These are phyloP conservation scores for Beroe forskalii DNA, from an alignment of 37 sponge, comb jelly and placozoan genomes.

Conservation along the genomic window DNA sequence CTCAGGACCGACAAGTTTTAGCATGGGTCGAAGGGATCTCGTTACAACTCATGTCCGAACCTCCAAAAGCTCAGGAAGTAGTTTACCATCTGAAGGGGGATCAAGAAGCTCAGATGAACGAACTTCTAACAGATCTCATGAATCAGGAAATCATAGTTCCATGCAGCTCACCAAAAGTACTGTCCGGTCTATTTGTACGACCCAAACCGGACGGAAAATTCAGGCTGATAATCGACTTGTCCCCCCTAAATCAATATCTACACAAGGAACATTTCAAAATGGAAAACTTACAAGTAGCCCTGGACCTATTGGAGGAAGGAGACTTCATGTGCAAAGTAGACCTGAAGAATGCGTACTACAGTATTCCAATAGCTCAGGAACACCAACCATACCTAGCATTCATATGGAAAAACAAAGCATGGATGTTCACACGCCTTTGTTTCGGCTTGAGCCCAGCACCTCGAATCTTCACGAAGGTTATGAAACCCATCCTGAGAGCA, in stretches of 20 bases:
- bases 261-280: neutral
- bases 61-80: neutral
- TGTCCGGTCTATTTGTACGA: neutral
- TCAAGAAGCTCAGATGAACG: neutral
- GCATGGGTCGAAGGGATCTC: neutral
- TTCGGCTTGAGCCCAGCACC: neutral
- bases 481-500: neutral
- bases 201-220: neutral
- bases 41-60: neutral
- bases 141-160: neutral
- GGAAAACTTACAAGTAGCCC: neutral
- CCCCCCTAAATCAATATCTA: neutral
- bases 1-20: neutral
- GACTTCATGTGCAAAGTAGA: neutral
- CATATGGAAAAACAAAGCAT: neutral
- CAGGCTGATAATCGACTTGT: neutral
- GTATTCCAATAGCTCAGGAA: neutral
- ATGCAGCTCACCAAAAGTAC: neutral
- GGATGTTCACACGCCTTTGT: conserved; percentile 5
- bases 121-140: neutral
- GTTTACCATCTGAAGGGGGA: neutral
- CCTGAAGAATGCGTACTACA: conserved; percentile 3
- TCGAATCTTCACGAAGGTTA: neutral
- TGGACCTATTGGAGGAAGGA: neutral
- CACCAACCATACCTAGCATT: neutral